Percentiles rank a stretch among this genome's conserved stretches.
These are phyloP conservation scores for Amphipoea lucens DNA, from an alignment of 2,888 invertebrate genomes.

Conservation along the genomic window DNA sequence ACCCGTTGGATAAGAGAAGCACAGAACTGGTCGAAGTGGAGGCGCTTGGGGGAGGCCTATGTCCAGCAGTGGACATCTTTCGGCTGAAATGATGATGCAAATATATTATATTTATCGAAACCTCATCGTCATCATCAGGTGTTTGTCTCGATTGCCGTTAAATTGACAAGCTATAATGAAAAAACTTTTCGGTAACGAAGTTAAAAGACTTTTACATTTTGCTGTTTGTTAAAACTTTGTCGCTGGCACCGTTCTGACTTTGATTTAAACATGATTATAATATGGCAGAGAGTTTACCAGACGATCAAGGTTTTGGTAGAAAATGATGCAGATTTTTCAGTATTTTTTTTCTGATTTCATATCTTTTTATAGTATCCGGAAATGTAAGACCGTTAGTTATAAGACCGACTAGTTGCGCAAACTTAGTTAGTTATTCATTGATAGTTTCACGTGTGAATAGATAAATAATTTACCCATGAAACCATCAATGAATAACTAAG, in stretches of 20 bases:
- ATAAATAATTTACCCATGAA: background rate
- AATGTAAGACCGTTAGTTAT: background rate
- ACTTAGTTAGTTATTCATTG: background rate
- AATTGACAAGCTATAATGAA: conserved; percentile 49
- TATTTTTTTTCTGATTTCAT: background rate
- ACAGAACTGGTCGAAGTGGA: too few relatives aligned
- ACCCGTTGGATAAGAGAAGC: too few relatives aligned
- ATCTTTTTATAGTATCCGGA: too few relatives aligned
- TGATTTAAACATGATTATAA: conserved; percentile 30
- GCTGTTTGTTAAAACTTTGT: conserved; percentile 35
- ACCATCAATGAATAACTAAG: background rate
- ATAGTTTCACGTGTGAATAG: background rate
- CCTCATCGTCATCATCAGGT: conserved; percentile 27
- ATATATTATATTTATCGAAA: conserved; percentile 28
- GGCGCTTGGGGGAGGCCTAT: too few relatives aligned
- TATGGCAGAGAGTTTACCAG: conserved; percentile 8
- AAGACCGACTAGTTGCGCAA: background rate
- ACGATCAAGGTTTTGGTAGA: background rate
- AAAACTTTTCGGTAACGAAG: conserved; percentile 37
- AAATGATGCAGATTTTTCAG: background rate
- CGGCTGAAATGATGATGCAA: background rate
- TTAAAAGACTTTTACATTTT: conserved; percentile 22
- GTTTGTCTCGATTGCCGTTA: conserved; percentile 26
- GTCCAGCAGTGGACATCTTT: too few relatives aligned
- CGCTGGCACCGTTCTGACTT: conserved; percentile 11